Base-by-base conservation (phyloP, 2,888 invertebrate genomes). In the Epinotia demarniana region DNA sequence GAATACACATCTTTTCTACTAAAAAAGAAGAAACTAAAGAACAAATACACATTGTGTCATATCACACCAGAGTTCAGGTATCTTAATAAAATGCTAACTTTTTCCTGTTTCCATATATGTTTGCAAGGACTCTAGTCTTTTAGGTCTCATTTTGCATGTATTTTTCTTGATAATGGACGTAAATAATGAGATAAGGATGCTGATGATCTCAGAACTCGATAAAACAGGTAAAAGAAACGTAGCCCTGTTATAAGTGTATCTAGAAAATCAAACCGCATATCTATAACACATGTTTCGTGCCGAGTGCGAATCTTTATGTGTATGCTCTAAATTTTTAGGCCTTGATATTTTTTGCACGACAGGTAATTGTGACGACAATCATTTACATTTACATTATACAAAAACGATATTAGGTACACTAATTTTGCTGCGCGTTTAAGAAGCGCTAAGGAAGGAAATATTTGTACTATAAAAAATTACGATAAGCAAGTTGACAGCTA, bases 261-360 rank as follows among this genome's bases (percentile, higher is more conserved):
- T 53, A 53, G 53, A 53, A 53, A 53, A n/a, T 1, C 6, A 53
- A 16, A n/a, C 53, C 53, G 53, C 3, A 4, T 33, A 33, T 49
- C 4, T 5, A 49, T 13, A 49, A 49, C 49, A 53, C 16, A 33
- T 49, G 23, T 8, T 49, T 16, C 23, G 23, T n/a, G n/a, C 63
- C 19, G 13, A 39, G 23, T 57, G 57, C 6, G 39, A 58, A 68
- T 58, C 23, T 57, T 58, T 16, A 43, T 19, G 46, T 57, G 23
- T 19, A 58, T 57, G 23, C n/a, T 68, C 16, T 19, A 68, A 57
- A 13, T 18, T 61, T 23, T 57, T 43, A 68, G 69, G 11, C 69
- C 69, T 69, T 60, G 58, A 60, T 57, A 60, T 58, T 60, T 68
- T 69, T 69, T 69, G 23, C 43, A 39, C 3, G 58, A 3, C n/a